Evolutionary conservation across 64 coral and sea anemone species (phyloP), one percentile per base, ranked within the genome.

Genomic region (Montipora capricornis): DNA sequence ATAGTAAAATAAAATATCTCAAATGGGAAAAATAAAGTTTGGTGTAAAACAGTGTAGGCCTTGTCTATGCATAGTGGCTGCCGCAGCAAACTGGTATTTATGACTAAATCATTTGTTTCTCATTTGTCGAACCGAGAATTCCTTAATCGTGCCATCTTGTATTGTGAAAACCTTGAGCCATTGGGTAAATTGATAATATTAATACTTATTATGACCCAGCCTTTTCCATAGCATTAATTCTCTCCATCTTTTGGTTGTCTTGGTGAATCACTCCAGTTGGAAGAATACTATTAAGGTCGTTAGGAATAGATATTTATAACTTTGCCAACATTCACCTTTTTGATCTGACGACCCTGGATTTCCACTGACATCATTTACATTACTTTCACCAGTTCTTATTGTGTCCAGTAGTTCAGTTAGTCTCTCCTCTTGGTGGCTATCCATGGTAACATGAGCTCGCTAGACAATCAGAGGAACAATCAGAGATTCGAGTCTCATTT

Each of bases 401-500:
- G 88, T 73, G 50, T 50, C 94, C 20, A 96, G 57, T 24, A 96
- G 75, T 13, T 78, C 22, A 14, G 20, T 83, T 58, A 96, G 89
- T 51, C 59, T 96, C 86, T 89, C 78, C 81, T 96, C 94, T 74
- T 96, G 87, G 37, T 93, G 90, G 47, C 71, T 93, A 55, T 86
- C 88, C 94, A 96, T 96, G 6, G 94, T 96, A 48, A 96, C 90
- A 77, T 82, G 73, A 58, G 90, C 94, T 44, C 94, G 94, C 94
- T 96, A 49, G 50, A 83, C 3, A 37, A 84, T 16, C 26, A 20
- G 2, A 45, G 76, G 8, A 52, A 16, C 0, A 17, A 4, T 75
- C 14, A 17, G 68, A 71, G 6, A 11, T 19, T 22, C 0, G 13
- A 16, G 8, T 64, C 3, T 16, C 4, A 64, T 12, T 12, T 12